phyloP scores from a whole-genome alignment of 2,888 invertebrate genomes.

The Unio delphinus region DNA sequence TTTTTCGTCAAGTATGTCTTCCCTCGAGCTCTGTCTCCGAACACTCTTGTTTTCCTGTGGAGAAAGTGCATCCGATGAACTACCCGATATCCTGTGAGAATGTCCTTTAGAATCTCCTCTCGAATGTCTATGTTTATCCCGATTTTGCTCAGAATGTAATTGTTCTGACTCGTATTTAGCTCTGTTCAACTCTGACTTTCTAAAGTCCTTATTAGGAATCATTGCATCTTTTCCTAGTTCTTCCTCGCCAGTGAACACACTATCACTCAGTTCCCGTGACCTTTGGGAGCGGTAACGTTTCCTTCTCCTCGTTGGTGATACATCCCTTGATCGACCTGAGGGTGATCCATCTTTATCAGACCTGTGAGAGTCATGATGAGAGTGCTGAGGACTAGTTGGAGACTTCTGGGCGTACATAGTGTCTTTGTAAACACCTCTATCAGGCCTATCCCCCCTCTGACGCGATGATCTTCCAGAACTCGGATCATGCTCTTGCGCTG shows the following conservation, averaged over 20 bases:
- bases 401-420: constrained; percentile 22
- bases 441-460: constrained; percentile 3
- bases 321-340: constrained; percentile 25
- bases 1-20: constrained; percentile 55
- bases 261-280: constrained; percentile 50
- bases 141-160: constrained; percentile 28
- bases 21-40: constrained; percentile 50
- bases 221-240: constrained; percentile 44
- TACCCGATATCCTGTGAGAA: constrained; percentile 30
- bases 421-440: constrained; percentile 15
- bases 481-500: constrained; percentile 41
- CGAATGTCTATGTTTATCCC: constrained; percentile 24
- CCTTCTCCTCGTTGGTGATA: constrained; percentile 19
- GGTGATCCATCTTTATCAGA: constrained; percentile 35
- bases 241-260: constrained; percentile 50
- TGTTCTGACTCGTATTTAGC: constrained; percentile 67
- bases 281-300: constrained; percentile 34
- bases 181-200: constrained; percentile 83
- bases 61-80: constrained; percentile 56
- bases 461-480: constrained; percentile 16
- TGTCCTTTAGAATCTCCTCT: constrained; percentile 30
- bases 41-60: constrained; percentile 57
- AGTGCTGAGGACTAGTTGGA: constrained; percentile 8
- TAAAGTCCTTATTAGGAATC: constrained; percentile 79
- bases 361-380: constrained; percentile 13